These are phyloP conservation scores for Cosmopolites sordidus DNA, from an alignment of 2,888 invertebrate genomes.

Conservation along the genomic window DNA sequence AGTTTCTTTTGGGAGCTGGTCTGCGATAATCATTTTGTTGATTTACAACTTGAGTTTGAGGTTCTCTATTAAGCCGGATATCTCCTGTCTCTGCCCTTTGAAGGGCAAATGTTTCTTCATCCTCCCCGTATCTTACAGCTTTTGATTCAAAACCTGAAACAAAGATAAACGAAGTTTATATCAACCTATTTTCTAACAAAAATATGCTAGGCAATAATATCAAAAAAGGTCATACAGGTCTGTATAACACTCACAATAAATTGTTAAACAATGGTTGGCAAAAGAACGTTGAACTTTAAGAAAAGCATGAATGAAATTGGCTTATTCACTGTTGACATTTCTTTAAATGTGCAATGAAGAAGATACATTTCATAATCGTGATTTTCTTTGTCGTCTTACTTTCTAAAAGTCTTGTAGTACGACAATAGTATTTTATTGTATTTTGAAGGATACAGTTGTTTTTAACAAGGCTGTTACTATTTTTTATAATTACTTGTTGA, in stretches of 20 bases:
- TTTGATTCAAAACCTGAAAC: slow-evolving; percentile 60
- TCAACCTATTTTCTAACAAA: too few relatives aligned
- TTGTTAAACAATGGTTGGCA: neutral
- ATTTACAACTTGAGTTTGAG: slow-evolving; percentile 45
- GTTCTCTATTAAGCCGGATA: slow-evolving; percentile 45
- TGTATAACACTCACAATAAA: neutral
- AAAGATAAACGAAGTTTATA: slow-evolving; percentile 1
- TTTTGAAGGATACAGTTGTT: too few relatives aligned
- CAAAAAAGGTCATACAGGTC: neutral
- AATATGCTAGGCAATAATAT: too few relatives aligned
- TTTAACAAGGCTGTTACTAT: too few relatives aligned
- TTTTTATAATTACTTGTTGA: too few relatives aligned
- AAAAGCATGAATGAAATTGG: neutral
- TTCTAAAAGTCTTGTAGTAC: too few relatives aligned
- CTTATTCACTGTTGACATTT: slow-evolving; percentile 1
- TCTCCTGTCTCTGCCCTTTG: slow-evolving; percentile 69
- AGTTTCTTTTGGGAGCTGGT: slow-evolving; percentile 32
- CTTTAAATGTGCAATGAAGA: neutral
- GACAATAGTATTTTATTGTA: too few relatives aligned
- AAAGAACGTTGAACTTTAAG: neutral
- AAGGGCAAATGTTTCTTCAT: slow-evolving; percentile 67
- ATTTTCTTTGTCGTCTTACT: too few relatives aligned
- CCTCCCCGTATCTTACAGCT: slow-evolving; percentile 59
- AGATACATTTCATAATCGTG: too few relatives aligned
- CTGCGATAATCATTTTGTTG: slow-evolving; percentile 41